A percentile compares a stretch with the other conserved stretches of the same genome.
phyloP scores from a whole-genome alignment of 2,888 invertebrate genomes.

The Melikaiella ostensackeni region DNA sequence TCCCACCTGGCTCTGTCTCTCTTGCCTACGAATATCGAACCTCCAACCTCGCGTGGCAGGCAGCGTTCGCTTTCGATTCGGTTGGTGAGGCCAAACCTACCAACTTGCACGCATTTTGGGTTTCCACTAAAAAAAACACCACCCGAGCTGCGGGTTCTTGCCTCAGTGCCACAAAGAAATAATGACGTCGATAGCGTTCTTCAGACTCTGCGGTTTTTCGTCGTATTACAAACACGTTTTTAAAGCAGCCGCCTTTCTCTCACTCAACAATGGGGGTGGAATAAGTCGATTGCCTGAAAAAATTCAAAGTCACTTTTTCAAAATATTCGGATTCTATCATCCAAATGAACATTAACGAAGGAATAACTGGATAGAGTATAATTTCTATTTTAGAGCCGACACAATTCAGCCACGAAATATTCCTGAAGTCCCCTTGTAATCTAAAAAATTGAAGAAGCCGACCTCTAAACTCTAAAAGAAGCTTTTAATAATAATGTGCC shows the following conservation, averaged over 20 bases:
- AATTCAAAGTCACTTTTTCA: not conserved
- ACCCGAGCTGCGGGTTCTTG: slow-evolving; percentile 21
- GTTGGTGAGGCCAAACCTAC: slow-evolving; percentile 18
- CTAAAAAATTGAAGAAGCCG: too few species aligned
- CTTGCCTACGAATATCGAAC: slow-evolving; percentile 29
- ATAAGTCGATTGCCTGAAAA: not conserved
- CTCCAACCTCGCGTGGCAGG: slow-evolving; percentile 33
- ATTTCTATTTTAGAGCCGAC: not conserved
- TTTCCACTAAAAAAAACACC: slow-evolving; percentile 33
- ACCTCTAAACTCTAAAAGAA: too few species aligned
- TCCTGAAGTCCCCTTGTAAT: too few species aligned
- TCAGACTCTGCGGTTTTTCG: slow-evolving; percentile 34
- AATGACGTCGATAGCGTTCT: slow-evolving; percentile 36
- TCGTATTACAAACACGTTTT: slow-evolving; percentile 36
- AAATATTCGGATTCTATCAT: not conserved
- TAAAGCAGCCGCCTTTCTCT: slow-evolving; percentile 34
- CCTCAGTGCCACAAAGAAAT: slow-evolving; percentile 38
- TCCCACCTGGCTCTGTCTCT: slow-evolving; percentile 17
- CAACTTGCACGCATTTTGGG: slow-evolving; percentile 38
- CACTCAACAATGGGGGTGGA: slow-evolving; percentile 29
- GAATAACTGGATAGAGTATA: not conserved
- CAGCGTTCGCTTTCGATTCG: slow-evolving; percentile 40
- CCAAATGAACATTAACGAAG: not conserved
- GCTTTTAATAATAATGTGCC: too few species aligned
- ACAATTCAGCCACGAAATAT: too few species aligned